Evolutionary conservation across 2,113 vertebrate genomes (phyloP).

Genomic region (Dicerorhinus sumatrensis): DNA sequence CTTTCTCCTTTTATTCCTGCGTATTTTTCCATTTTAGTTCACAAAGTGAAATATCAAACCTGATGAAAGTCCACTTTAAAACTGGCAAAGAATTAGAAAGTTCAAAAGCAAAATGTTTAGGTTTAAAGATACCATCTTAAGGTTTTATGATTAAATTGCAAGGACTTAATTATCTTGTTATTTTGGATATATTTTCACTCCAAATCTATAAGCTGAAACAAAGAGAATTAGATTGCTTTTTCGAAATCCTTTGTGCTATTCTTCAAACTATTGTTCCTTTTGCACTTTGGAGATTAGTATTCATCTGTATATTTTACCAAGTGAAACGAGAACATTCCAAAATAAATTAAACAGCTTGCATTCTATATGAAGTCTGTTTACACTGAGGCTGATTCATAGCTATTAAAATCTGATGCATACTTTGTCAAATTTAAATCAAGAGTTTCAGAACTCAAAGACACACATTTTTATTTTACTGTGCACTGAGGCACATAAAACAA

Average conservation of each 20-base stretch:
- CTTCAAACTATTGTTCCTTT: neutral
- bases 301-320: constrained; percentile 26
- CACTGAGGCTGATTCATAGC: neutral
- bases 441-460: neutral
- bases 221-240: neutral
- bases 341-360: constrained; percentile 51
- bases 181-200: constrained; percentile 17
- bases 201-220: neutral
- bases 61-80: constrained; percentile 38
- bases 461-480: neutral
- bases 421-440: constrained; percentile 54
- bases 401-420: constrained; percentile 22
- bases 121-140: constrained; percentile 6
- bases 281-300: constrained; percentile 7
- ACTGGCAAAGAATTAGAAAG: neutral
- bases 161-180: constrained; percentile 8
- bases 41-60: neutral
- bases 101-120: neutral
- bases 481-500: neutral
- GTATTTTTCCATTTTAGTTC: neutral
- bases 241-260: neutral
- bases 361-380: constrained; percentile 10
- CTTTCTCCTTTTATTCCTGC: neutral
- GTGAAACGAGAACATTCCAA: constrained; percentile 35
- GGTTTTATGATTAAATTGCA: neutral